Percentiles rank a stretch among this genome's conserved stretches.
Evolutionary conservation across 2,113 vertebrate genomes (phyloP).

Genomic region (Ophthalmolycus amberensis): DNA sequence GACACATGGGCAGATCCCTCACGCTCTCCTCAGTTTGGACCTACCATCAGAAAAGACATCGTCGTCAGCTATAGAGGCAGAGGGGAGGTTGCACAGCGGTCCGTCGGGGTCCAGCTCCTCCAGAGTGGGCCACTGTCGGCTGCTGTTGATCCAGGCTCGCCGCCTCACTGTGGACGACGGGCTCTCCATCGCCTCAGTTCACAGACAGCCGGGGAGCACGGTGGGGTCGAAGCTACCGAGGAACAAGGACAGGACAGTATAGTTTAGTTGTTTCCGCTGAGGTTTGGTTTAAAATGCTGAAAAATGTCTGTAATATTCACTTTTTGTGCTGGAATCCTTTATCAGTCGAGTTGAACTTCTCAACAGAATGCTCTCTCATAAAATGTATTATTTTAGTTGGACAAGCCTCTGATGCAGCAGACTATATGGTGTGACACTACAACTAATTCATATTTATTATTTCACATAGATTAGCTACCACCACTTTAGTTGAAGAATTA

Average conservation of each 20-base stretch:
- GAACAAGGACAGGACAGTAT: background rate
- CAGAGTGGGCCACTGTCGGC: slow-evolving; percentile 79
- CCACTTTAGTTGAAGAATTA: background rate
- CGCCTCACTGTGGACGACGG: slow-evolving; percentile 82
- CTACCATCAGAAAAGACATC: slow-evolving; percentile 86
- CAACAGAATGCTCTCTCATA: background rate
- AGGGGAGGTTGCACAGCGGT: slow-evolving; percentile 32
- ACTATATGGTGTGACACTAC: background rate
- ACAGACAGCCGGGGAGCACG: background rate
- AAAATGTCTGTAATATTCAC: background rate
- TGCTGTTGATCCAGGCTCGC: slow-evolving; percentile 85
- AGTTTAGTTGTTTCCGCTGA: background rate
- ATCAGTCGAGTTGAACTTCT: background rate
- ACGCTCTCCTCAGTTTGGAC: slow-evolving; percentile 4
- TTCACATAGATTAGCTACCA: background rate
- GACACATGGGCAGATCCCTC: background rate
- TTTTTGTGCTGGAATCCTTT: background rate
- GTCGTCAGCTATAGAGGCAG: slow-evolving; percentile 74
- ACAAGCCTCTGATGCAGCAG: background rate
- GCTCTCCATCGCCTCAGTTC: slow-evolving; percentile 78
- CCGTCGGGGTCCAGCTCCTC: slow-evolving; percentile 73
- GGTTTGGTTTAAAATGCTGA: background rate
- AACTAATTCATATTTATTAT: background rate
- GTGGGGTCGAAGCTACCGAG: background rate
- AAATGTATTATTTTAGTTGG: background rate